phyloP scores from a whole-genome alignment of 2,113 vertebrate genomes.

The Haplochromis vanheusdeni region DNA sequence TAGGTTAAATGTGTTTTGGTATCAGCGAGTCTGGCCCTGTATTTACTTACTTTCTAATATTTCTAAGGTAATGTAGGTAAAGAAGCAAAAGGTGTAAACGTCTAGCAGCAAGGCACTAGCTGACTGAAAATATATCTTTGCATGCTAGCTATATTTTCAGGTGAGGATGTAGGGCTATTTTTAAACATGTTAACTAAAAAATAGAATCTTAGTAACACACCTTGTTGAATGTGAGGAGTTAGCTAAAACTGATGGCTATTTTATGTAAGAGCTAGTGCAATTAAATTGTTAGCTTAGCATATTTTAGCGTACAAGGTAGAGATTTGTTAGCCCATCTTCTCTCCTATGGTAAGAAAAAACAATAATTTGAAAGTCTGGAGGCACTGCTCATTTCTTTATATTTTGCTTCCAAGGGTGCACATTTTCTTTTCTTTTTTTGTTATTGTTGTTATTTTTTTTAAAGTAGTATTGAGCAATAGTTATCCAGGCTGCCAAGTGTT shows the following conservation, averaged over 20 bases:
- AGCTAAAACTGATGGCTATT: neutral
- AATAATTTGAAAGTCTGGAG: neutral
- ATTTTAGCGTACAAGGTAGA: neutral
- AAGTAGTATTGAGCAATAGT: neutral
- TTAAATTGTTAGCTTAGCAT: neutral
- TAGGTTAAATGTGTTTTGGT: neutral
- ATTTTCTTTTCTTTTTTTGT: neutral
- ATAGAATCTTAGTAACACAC: neutral
- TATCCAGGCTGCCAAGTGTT: neutral
- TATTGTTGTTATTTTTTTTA: neutral
- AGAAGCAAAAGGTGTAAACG: neutral
- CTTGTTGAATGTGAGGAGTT: neutral
- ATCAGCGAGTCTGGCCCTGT: neutral
- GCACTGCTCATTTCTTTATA: neutral
- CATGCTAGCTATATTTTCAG: neutral
- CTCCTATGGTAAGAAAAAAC: neutral
- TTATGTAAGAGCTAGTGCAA: neutral
- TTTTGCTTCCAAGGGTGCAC: neutral
- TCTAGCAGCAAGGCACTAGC: neutral
- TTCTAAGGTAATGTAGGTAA: neutral
- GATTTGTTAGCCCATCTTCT: neutral
- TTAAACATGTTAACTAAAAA: neutral
- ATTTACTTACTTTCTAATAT: neutral
- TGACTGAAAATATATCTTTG: neutral
- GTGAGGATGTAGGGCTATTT: neutral